Evolutionary conservation across 2,888 invertebrate genomes (phyloP).

Genomic region (Serripes groenlandicus): DNA sequence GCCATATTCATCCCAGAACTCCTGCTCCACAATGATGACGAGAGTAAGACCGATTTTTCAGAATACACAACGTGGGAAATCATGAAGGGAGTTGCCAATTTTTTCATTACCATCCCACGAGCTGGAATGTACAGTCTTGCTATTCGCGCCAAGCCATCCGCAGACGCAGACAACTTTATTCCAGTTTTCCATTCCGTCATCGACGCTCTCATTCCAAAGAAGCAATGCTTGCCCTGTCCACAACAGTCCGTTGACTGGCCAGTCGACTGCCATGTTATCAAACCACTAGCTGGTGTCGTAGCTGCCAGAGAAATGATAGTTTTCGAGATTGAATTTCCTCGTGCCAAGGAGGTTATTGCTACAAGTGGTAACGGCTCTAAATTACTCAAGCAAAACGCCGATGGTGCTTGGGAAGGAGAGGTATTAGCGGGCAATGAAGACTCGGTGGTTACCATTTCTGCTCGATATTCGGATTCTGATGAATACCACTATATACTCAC

Average conservation of each 20-base stretch:
- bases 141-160: slow-evolving; percentile 57
- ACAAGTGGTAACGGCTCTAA: slow-evolving; percentile 70
- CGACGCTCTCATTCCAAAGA: slow-evolving; percentile 66
- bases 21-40: slow-evolving; percentile 60
- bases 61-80: slow-evolving; percentile 69
- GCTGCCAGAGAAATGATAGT: slow-evolving; percentile 57
- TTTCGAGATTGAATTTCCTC: slow-evolving; percentile 60
- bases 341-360: slow-evolving; percentile 51
- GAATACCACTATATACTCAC: slow-evolving; percentile 66
- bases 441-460: slow-evolving; percentile 64
- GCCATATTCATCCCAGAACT: slow-evolving; percentile 65
- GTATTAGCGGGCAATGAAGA: slow-evolving; percentile 66
- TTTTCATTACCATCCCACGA: slow-evolving; percentile 59
- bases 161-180: slow-evolving; percentile 52
- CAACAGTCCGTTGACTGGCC: slow-evolving; percentile 71
- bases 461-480: slow-evolving; percentile 45
- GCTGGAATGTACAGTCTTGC: slow-evolving; percentile 64
- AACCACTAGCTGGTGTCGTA: slow-evolving; percentile 61
- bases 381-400: slow-evolving; percentile 39
- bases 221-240: slow-evolving; percentile 66
- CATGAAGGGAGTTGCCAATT: slow-evolving; percentile 58
- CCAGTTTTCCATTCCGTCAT: slow-evolving; percentile 67
- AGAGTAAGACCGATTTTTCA: slow-evolving; percentile 59
- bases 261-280: slow-evolving; percentile 59
- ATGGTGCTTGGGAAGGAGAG: slow-evolving; percentile 61